A percentile compares a stretch with the other conserved stretches of the same genome.
These are phyloP conservation scores for Drosophila novamexicana DNA, from an alignment of 1,140 invertebrate species.

Conservation along the genomic window DNA sequence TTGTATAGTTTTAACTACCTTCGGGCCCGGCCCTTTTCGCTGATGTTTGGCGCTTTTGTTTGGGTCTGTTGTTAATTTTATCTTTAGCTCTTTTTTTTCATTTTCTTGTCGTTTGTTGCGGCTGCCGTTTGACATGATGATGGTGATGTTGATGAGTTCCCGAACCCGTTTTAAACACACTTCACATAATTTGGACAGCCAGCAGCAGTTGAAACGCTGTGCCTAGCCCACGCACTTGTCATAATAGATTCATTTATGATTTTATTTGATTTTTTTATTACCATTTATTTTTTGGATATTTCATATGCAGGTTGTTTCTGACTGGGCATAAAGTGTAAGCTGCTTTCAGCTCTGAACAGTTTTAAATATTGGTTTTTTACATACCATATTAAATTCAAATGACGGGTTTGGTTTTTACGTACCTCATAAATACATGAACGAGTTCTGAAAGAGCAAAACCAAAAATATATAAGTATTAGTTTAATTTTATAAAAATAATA, in stretches of 20 bases:
- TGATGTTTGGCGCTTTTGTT: constrained; percentile 37
- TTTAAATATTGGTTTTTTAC: constrained; percentile 48
- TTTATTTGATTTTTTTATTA: constrained; percentile 51
- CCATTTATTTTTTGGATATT: constrained; percentile 22
- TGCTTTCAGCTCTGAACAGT: constrained; percentile 58
- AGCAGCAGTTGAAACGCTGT: constrained; percentile 18
- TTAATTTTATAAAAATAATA: constrained; percentile 9
- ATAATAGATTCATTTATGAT: constrained; percentile 79
- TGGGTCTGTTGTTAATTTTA: constrained; percentile 60
- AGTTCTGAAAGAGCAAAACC: constrained; percentile 56
- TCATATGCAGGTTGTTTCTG: constrained; percentile 60
- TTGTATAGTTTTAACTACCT: constrained; percentile 28
- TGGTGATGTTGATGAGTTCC: constrained; percentile 18
- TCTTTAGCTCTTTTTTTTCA: constrained; percentile 47
- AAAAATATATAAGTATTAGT: constrained; percentile 7
- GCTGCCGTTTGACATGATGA: constrained; percentile 79
- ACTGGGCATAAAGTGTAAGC: constrained; percentile 56
- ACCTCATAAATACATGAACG: constrained; percentile 76
- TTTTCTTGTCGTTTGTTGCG: constrained; percentile 39
- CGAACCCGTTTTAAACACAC: constrained; percentile 40
- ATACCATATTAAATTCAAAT: constrained; percentile 21
- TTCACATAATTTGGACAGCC: constrained; percentile 59
- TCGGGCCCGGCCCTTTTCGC: constrained; percentile 44
- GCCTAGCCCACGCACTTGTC: constrained; percentile 74
- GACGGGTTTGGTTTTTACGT: constrained; percentile 42